A percentile compares a stretch with the other conserved stretches of the same genome.
Evolutionary conservation across 2,113 vertebrate species (phyloP).

Genomic region (Ctenodactylus gundi): DNA sequence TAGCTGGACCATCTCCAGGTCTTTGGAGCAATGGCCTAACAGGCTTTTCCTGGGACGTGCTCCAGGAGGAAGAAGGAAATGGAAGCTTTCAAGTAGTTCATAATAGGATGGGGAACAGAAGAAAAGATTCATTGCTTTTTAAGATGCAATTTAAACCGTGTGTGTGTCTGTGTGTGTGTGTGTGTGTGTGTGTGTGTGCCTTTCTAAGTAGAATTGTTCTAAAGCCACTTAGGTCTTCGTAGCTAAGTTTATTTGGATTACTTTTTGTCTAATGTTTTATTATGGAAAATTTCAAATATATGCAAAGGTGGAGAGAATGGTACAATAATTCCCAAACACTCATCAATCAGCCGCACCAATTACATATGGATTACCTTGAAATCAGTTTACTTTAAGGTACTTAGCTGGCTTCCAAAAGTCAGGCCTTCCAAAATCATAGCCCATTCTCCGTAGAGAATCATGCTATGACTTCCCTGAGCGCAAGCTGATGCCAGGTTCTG

Average conservation of each 20-base stretch:
- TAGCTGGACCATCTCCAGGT: accelerated
- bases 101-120: accelerated
- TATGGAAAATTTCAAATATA: not conserved
- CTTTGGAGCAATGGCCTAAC: accelerated
- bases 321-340: accelerated
- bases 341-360: accelerated
- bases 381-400: not conserved
- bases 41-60: accelerated
- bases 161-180: not conserved
- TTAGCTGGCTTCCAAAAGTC: not conserved
- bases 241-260: not conserved
- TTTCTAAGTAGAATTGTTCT: not conserved
- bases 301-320: not conserved
- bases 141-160: not conserved
- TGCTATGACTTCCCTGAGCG: accelerated
- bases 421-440: accelerated
- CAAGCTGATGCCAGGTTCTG: accelerated
- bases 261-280: not conserved
- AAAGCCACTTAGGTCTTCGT: not conserved
- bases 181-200: too few species aligned
- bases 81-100: too few species aligned
- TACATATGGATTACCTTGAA: not conserved
- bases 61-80: too few species aligned
- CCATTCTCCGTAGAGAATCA: accelerated
- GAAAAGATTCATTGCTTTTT: accelerated